A percentile compares a stretch with the other conserved stretches of the same genome.
phyloP scores from a whole-genome alignment of 1,140 invertebrate genomes.

The Drosophila guanche region DNA sequence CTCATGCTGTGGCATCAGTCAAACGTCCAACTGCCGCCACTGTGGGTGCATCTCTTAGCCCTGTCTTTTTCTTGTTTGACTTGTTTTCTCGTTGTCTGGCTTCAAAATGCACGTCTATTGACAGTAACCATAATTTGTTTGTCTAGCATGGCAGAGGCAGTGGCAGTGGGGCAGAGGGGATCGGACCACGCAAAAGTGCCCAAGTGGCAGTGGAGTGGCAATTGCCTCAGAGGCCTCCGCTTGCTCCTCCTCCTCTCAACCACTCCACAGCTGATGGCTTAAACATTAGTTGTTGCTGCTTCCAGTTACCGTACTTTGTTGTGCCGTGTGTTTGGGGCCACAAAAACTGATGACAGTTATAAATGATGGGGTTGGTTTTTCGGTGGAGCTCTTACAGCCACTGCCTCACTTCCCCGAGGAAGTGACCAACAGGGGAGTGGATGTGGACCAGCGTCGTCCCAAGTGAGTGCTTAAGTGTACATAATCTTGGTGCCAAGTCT shows the following conservation, averaged over 20 bases:
- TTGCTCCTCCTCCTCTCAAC: neutral
- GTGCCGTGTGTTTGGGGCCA: constrained; percentile 33
- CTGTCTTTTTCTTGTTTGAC: constrained; percentile 14
- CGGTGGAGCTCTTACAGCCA: constrained; percentile 13
- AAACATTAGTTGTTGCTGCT: constrained; percentile 68
- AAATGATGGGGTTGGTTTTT: constrained; percentile 69
- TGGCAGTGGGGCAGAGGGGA: constrained; percentile 8
- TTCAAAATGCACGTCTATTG: constrained; percentile 72
- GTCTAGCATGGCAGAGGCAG: constrained; percentile 53
- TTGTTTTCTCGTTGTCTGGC: constrained; percentile 38
- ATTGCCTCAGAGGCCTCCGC: constrained; percentile 46
- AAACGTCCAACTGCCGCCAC: constrained; percentile 58
- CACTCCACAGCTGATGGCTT: constrained; percentile 66
- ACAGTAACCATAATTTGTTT: constrained; percentile 80
- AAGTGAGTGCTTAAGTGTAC: constrained; percentile 50
- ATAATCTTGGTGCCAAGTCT: constrained; percentile 35
- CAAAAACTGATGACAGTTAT: constrained; percentile 80
- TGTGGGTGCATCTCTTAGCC: constrained; percentile 62
- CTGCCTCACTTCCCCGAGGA: constrained; percentile 22
- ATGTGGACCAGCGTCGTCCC: constrained; percentile 12
- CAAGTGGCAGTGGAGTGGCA: constrained; percentile 47
- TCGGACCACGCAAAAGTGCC: constrained; percentile 1
- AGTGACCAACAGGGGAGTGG: constrained; percentile 37
- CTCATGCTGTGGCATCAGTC: constrained; percentile 50
- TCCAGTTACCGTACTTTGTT: constrained; percentile 28